phyloP scores from a whole-genome alignment of 2,888 invertebrate species.

The Cosmorhoe ocellata region DNA sequence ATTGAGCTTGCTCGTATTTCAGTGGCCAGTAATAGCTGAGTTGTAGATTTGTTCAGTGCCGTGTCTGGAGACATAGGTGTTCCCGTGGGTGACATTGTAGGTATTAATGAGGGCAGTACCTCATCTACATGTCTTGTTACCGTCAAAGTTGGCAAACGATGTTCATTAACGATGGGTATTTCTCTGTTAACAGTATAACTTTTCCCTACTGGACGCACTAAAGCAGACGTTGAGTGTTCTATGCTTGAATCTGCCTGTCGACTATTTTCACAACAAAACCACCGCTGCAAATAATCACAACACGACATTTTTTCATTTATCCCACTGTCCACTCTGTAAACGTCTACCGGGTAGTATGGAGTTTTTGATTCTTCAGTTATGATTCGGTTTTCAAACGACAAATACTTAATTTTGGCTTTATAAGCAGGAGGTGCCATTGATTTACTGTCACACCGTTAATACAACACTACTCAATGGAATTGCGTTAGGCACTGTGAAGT shows the following conservation, averaged over 20 bases:
- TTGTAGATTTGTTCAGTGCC: conserved; percentile 57
- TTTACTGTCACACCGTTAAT: conserved; percentile 27
- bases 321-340: conserved; percentile 50
- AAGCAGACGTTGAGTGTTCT: conserved; percentile 56
- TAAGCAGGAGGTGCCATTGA: conserved; percentile 54
- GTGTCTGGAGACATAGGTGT: conserved; percentile 32
- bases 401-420: conserved; percentile 52
- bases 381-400: conserved; percentile 53
- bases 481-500: conserved; percentile 45
- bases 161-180: conserved; percentile 24
- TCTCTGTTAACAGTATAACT: conserved; percentile 61
- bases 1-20: conserved; percentile 55
- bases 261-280: conserved; percentile 52
- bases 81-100: conserved; percentile 33
- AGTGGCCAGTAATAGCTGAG: conserved; percentile 54
- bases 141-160: conserved; percentile 39
- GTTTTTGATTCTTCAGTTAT: conserved; percentile 39
- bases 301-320: conserved; percentile 44
- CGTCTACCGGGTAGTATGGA: conserved; percentile 56
- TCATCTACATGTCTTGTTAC: conserved; percentile 43
- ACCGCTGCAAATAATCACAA: conserved; percentile 47
- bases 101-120: conserved; percentile 26
- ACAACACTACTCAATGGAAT: conserved; percentile 52
- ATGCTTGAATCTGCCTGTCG: conserved; percentile 47
- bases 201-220: conserved; percentile 55